A percentile compares a stretch with the other conserved stretches of the same genome.
phyloP scores from a whole-genome alignment of 2,113 vertebrate genomes.

The Beaufortia kweichowensis region DNA sequence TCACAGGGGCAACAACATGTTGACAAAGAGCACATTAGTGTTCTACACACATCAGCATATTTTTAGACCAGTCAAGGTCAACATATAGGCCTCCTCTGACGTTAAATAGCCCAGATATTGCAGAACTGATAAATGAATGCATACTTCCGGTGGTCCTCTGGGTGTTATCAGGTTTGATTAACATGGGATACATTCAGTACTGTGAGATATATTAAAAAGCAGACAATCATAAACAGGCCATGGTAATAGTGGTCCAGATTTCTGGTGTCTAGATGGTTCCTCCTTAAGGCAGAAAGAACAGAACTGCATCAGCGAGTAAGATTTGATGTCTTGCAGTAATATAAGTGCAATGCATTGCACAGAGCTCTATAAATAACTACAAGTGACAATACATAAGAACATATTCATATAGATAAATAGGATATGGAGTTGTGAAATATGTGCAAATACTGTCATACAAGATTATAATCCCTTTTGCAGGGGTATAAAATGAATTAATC shows the following conservation, averaged over 20 bases:
- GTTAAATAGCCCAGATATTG: conserved; percentile 25
- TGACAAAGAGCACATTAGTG: not conserved
- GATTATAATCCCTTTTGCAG: no score
- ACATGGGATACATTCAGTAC: not conserved
- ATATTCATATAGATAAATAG: not conserved
- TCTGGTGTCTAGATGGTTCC: conserved; percentile 10
- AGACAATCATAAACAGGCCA: not conserved
- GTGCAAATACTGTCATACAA: not conserved
- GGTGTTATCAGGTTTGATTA: not conserved
- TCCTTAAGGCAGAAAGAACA: not conserved
- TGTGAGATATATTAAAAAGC: not conserved
- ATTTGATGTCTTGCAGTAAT: not conserved
- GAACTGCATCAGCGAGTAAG: not conserved
- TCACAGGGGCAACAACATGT: conserved; percentile 39
- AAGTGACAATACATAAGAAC: not conserved
- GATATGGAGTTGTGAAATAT: not conserved
- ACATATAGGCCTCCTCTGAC: conserved; percentile 38
- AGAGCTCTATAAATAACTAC: conserved; percentile 8
- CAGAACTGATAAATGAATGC: conserved; percentile 16
- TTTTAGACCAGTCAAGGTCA: conserved; percentile 48
- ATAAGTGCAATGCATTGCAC: not conserved
- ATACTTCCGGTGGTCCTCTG: not conserved
- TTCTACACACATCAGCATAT: conserved; percentile 33
- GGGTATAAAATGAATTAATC: no score
- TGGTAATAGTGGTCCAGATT: not conserved